phyloP scores from a whole-genome alignment of 92 coral and sea anemone genomes.

The Paragorgia papillata region DNA sequence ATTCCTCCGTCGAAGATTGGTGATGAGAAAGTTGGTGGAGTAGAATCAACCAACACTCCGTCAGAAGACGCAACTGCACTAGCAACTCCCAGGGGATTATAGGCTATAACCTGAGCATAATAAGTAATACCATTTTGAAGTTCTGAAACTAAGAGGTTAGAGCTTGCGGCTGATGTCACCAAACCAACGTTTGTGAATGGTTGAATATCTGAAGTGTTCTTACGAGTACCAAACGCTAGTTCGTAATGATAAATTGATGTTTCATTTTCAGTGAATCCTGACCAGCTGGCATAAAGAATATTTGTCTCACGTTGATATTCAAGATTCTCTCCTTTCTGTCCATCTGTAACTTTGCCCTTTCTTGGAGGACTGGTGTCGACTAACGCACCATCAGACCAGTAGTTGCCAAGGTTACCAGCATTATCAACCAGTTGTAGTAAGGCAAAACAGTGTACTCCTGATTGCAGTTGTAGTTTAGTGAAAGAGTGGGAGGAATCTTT shows the following conservation, averaged over 20 bases:
- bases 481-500: constrained; percentile 61
- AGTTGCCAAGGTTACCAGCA: constrained; percentile 74
- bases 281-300: constrained; percentile 81
- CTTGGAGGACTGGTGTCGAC: constrained; percentile 82
- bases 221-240: constrained; percentile 83
- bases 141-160: constrained; percentile 69
- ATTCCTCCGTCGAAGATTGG: constrained; percentile 70
- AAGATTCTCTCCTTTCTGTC: constrained; percentile 54
- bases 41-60: constrained; percentile 81
- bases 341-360: constrained; percentile 75
- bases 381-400: constrained; percentile 73
- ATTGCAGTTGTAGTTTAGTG: constrained; percentile 63
- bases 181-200: constrained; percentile 82
- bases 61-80: constrained; percentile 75
- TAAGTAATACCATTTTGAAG: constrained; percentile 73
- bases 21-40: constrained; percentile 73
- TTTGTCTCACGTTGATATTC: constrained; percentile 75
- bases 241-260: constrained; percentile 71
- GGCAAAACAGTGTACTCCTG: constrained; percentile 77
- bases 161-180: constrained; percentile 71
- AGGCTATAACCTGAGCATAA: constrained; percentile 82
- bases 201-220: constrained; percentile 70
- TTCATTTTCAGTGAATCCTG: constrained; percentile 78
- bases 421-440: constrained; percentile 73
- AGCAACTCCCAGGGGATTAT: constrained; percentile 77